Base-by-base conservation (phyloP, 2,888 invertebrate species). In the Mayetiola destructor region DNA sequence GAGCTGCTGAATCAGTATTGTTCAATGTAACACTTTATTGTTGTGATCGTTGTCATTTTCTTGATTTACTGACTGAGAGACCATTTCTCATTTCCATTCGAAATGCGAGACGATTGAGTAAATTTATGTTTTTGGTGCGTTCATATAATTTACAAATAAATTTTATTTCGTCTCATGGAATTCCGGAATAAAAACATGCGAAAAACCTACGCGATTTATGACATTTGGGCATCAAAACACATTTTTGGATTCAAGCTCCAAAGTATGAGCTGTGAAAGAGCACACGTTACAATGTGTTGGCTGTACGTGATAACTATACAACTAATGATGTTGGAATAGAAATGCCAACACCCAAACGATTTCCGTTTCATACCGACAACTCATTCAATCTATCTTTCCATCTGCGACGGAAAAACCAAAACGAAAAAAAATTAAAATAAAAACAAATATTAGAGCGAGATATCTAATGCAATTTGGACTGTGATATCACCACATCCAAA, bases 1-100 rank as follows among this genome's bases (percentile, higher is more conserved):
- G n/a, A n/a, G n/a, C n/a, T n/a, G n/a, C n/a, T n/a, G n/a, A n/a
- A n/a, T n/a, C n/a, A n/a, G n/a, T n/a, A n/a, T n/a, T n/a, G n/a
- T n/a, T n/a, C n/a, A n/a, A n/a, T n/a, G n/a, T n/a, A n/a, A n/a
- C n/a, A n/a, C n/a, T n/a, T n/a, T n/a, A n/a, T n/a, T 27, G 27
- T n/a, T 48, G 48, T 27, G 27, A 48, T 27, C 48, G 48, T 48
- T 48, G 27, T 48, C 48, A 48, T 48, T 48, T 48, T 48, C 48
- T 48, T 48, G 48, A 48, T 48, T 48, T 48, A 48, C n/a, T 48
- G 48, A 20, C 3, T n/a, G n/a, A n/a, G n/a, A n/a, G n/a, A n/a
- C n/a, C n/a, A n/a, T n/a, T n/a, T n/a, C n/a, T n/a, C n/a, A n/a
- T n/a, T n/a, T n/a, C n/a, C n/a, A n/a, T n/a, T n/a, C n/a, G n/a